Evolutionary conservation across 2,113 vertebrate genomes (phyloP), one percentile per base, ranked within the genome.

Genomic region (Cavia aperea): DNA sequence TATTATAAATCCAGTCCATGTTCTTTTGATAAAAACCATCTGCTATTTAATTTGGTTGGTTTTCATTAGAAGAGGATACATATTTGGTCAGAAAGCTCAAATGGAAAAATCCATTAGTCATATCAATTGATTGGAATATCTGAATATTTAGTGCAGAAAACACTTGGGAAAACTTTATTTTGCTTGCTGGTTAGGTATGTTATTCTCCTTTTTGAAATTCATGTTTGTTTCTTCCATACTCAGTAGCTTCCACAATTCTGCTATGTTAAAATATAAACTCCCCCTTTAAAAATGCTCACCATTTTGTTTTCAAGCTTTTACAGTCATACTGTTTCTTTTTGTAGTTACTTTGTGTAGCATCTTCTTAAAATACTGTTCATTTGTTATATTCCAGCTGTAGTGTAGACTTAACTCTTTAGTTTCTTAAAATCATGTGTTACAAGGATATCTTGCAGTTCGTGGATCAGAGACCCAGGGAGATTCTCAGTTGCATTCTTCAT

Each of bases 61-160:
- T 98, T 97, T 97, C 97, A 70, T 96, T 97, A 97, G 97, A 97
- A 97, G 97, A 97, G 93, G 96, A 97, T 96, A 97, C 92, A 97
- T 96, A 97, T 73, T 94, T 96, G 95, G 89, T 94, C 93, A 93
- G 97, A 97, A 97, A 96, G 97, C 93, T 87, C 96, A 95, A 93
- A 94, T 96, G 95, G 96, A 96, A 97, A 97, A 97, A 96, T 97
- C 95, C 96, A 88, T 97, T 97, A 97, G 96, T 97, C 97, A 97
- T 96, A 96, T 92, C 95, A 96, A 95, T 94, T 96, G 88, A 92
- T 91, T 86, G 0, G 94, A 97, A 94, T 97, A 96, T 96, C 95
- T 96, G 92, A 97, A 96, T 96, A 85, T 96, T 94, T 86, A 94
- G 94, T 95, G 95, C 86, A 97, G 87, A 93, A 97, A 97, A 97